Conservation (phyloP, 1,140 invertebrate species). For the Ostrea denselamellosa region DNA sequence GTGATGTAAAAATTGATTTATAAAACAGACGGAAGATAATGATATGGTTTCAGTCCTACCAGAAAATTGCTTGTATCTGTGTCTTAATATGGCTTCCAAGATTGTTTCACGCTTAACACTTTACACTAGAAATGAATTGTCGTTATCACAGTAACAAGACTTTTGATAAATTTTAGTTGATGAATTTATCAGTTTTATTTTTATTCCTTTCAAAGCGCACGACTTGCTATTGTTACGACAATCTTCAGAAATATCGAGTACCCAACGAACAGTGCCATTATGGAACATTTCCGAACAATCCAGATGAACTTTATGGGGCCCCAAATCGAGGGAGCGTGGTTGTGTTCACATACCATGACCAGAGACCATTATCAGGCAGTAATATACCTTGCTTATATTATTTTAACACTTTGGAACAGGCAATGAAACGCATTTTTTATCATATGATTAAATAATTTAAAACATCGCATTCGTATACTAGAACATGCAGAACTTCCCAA, state of each 20-base stretch:
- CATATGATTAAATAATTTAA: too few relatives aligned
- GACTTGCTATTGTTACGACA: neutral
- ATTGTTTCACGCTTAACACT: too few relatives aligned
- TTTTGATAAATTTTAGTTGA: neutral
- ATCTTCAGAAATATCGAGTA: neutral
- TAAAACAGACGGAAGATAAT: neutral
- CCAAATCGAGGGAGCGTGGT: constrained; percentile 1
- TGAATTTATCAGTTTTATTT: neutral
- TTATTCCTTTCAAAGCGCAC: neutral
- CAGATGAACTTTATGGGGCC: neutral
- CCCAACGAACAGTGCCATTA: neutral
- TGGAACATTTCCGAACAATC: neutral
- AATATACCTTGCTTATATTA: neutral
- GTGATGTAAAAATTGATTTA: neutral
- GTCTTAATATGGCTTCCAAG: too few relatives aligned
- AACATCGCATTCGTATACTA: too few relatives aligned
- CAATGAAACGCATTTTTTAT: neutral
- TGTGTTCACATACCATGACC: neutral
- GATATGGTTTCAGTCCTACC: neutral
- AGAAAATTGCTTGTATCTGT: too few relatives aligned
- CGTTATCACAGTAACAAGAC: neutral
- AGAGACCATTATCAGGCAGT: neutral
- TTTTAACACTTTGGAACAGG: neutral
- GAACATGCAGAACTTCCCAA: too few relatives aligned
- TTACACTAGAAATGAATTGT: neutral